These are phyloP conservation scores for Caiman crocodilus DNA, from an alignment of 2,797 vertebrate genomes.

Conservation along the genomic window DNA sequence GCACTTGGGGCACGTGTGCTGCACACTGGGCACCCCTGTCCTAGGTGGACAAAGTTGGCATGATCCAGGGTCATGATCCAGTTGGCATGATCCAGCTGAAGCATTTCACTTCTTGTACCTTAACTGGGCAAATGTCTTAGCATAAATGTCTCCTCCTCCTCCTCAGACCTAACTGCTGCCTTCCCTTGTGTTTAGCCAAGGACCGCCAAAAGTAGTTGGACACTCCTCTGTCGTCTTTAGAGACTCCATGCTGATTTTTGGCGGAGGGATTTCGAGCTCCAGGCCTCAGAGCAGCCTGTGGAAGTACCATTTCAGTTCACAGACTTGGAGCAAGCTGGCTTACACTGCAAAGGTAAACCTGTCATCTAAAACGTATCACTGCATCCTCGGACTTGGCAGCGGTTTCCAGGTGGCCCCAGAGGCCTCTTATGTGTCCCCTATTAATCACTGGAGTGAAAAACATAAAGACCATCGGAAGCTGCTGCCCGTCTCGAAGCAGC, in stretches of 20 bases:
- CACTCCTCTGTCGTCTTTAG: conserved; percentile 85
- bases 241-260: conserved; percentile 89
- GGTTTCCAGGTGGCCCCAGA: conserved; percentile 73
- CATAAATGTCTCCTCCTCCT: neutral
- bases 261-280: conserved; percentile 83
- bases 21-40: neutral
- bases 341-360: conserved; percentile 68
- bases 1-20: too few species aligned
- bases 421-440: neutral
- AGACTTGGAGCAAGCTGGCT: conserved; percentile 83
- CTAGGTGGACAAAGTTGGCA: conserved; percentile 12
- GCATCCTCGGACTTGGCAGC: conserved; percentile 82
- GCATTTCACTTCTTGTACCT: too few species aligned
- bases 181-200: conserved; percentile 80
- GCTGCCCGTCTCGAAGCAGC: conserved; percentile 20
- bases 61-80: neutral
- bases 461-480: conserved; percentile 74
- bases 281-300: conserved; percentile 79
- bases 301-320: conserved; percentile 83
- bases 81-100: conserved; percentile 3
- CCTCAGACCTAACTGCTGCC: conserved; percentile 15
- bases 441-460: conserved; percentile 5
- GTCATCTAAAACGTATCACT: conserved; percentile 86
- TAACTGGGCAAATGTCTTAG: too few species aligned
- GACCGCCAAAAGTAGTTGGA: conserved; percentile 86